Evolutionary conservation across 2,797 vertebrate genomes (phyloP).

Genomic region (Ispidina picta): DNA sequence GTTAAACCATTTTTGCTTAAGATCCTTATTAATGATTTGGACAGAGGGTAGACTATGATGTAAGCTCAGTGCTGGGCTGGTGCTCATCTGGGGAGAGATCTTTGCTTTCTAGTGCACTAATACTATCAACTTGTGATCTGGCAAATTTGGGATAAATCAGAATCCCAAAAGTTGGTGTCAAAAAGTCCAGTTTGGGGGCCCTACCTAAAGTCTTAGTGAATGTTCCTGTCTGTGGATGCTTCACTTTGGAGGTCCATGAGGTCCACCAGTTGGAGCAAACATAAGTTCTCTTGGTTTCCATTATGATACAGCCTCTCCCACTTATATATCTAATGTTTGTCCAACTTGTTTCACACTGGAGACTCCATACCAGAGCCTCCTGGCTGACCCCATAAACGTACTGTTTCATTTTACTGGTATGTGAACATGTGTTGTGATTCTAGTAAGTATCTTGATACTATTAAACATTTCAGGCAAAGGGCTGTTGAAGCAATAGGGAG

Average conservation of each 20-base stretch:
- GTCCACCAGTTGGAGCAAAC: background rate
- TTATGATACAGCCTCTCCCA: background rate
- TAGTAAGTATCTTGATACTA: background rate
- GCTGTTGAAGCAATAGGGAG: background rate
- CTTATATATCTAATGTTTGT: background rate
- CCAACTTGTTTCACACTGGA: background rate
- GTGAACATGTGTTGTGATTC: background rate
- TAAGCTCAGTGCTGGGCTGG: background rate
- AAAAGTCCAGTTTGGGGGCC: background rate
- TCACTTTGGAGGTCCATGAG: background rate
- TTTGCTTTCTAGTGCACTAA: background rate
- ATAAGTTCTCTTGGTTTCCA: background rate
- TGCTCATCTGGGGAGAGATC: background rate
- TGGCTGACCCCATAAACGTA: background rate
- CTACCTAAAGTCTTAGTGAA: background rate
- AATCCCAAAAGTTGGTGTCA: background rate
- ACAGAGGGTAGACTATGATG: background rate
- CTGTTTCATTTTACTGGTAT: background rate
- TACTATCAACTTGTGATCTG: background rate
- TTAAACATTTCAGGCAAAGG: background rate
- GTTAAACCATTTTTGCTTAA: constrained; percentile 18
- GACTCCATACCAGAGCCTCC: background rate
- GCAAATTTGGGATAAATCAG: background rate
- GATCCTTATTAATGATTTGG: background rate
- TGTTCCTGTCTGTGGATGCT: background rate